Base-by-base conservation (phyloP, 2,888 invertebrate species). In the Drosophila algonquin region DNA sequence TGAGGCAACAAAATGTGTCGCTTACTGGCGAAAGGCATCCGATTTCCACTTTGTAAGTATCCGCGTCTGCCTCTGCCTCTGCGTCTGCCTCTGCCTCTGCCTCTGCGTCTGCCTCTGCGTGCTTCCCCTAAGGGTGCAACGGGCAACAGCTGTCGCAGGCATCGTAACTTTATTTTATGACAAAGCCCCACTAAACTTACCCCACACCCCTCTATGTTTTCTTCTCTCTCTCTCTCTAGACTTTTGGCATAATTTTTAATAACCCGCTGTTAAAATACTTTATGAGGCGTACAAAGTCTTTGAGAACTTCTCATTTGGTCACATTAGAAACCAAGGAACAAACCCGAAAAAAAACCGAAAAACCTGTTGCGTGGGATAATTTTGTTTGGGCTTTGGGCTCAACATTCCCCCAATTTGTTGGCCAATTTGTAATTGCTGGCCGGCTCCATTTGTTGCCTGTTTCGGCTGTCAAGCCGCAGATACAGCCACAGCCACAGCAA, bases 291-390 rank as follows among this genome's bases (percentile, higher is more conserved):
- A 58, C 30, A 51, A 30, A 58, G 14, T n/a, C 51, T 44, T 56
- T 21, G 8, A 51, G 47, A 63, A 77, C 64, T 81, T 84, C 65
- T 74, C 44, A 44, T 47, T 45, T 47, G 56, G 24, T 51, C 62
- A 30, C 53, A 54, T 48, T 48, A 73, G 64, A 53, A 53, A 54
- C 73, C 64, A 51, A 30, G 55, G 16, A 9, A 32, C 21, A 21
- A 21, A 21, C 21, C 21, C 21, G 24, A 40, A 24, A 62, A 27
- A 14, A 44, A 53, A 56, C 16, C 59, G 24, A 58, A 61, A 80
- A 88, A 83, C 83, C 83, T 83, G 83, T 88, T 83, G 88, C 86
- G 86, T 83, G 88, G 88, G 86, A 83, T 82, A 80, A 45, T 74
- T 55, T 65, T 54, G 16, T 24, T 53, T 65, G 16, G n/a, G 40